Base-by-base conservation (phyloP, 2,113 vertebrate species). In the Platysteira castanea region DNA sequence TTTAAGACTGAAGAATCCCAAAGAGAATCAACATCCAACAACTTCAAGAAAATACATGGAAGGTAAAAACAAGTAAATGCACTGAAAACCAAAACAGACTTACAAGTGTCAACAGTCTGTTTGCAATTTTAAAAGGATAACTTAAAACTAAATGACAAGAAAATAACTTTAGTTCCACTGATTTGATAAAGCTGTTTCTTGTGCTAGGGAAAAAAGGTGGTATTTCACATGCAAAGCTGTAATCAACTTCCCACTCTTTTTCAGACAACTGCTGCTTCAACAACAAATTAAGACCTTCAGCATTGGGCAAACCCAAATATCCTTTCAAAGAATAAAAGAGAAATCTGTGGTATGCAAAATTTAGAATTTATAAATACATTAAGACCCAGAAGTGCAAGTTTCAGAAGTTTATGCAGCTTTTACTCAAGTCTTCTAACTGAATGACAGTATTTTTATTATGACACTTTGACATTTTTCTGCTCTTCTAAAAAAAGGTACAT, bases 11-110 rank as follows among this genome's bases (percentile, higher is more conserved):
- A 19, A 33, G 9, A 56, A 9, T 54, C 8, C 20, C 35, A 20
- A 77, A 76, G 20, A 57, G 5, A 61, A 24, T 22, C 44, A 64
- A 42, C 15, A 47, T 10, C 13, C 30, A 71, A 44, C 18, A n/a
- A 0, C 1, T 37, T 61, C 50, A 79, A 26, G 49, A 84, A 91
- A 80, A 56, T 11, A 22, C 0, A 54, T 0, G 3, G 6, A 31
- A 73, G 23, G 57, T 35, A 44, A 73, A 86, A 88, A 52, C 26
- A 73, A 77, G 19, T 4, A 76, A 24, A 26, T 1, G 1, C 50
- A 65, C 46, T 28, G 41, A 54, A 85, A 93, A 79, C 2, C 2
- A 41, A 22, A 26, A 39, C 3, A 41, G 8, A 41, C 2, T 46
- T 23, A 7, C 0, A 75, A 69, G 13, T 53, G 57, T 65, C 57